phyloP scores from a whole-genome alignment of 2,888 invertebrate genomes.

The Monochamus alternatus region DNA sequence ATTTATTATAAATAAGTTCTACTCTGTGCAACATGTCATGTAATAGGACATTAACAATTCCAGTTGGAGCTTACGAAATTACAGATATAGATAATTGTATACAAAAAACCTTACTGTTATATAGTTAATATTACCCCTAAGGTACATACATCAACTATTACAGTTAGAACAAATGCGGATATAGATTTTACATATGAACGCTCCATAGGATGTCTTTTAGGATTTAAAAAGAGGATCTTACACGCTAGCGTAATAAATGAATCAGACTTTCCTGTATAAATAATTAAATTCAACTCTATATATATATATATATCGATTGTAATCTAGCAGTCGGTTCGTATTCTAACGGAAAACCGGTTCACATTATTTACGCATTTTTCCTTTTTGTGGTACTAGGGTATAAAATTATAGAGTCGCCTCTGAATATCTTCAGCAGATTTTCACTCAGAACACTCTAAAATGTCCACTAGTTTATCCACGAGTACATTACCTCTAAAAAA shows the following conservation, averaged over 20 bases:
- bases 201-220: background rate
- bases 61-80: slow-evolving; percentile 26
- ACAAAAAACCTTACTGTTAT: background rate
- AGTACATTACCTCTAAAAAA: no score
- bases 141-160: slow-evolving; percentile 17
- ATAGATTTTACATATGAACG: background rate
- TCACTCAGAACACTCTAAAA: no score
- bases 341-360: slow-evolving; percentile 34
- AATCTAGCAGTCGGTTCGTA: slow-evolving; percentile 38
- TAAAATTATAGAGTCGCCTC: slow-evolving; percentile 63
- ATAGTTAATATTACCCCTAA: slow-evolving; percentile 3
- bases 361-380: slow-evolving; percentile 55
- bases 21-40: background rate
- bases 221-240: slow-evolving; percentile 23
- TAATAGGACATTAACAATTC: slow-evolving; percentile 14
- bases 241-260: no score
- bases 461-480: no score
- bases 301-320: slow-evolving; percentile 35
- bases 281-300: background rate
- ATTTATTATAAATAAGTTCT: background rate
- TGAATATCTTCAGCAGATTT: slow-evolving; percentile 62
- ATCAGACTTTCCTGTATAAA: background rate
- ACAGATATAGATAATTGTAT: slow-evolving; percentile 16
- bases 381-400: slow-evolving; percentile 61
- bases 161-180: slow-evolving; percentile 18